A percentile compares a stretch with the other conserved stretches of the same genome.
Conservation (phyloP, 2,888 invertebrate species). For the Falcaria lacertinaria region DNA sequence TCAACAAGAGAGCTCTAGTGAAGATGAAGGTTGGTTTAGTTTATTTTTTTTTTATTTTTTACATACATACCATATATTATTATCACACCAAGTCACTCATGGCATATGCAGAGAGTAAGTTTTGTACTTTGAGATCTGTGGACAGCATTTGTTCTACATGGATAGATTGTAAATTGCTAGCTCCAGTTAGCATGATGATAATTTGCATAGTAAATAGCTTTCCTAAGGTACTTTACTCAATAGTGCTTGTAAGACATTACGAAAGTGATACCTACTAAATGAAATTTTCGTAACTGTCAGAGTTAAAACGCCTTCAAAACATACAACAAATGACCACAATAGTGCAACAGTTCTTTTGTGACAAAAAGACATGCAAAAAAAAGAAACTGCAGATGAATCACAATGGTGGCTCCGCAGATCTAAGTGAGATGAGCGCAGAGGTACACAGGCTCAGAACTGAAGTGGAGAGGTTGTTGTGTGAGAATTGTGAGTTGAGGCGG, state of each 20-base stretch:
- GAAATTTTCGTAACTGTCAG: background rate
- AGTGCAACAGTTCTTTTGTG: constrained; percentile 28
- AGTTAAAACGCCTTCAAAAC: constrained; percentile 16
- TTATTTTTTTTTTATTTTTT: too few relatives aligned
- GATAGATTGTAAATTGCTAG: too few relatives aligned
- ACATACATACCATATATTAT: too few relatives aligned
- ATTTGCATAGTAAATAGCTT: too few relatives aligned
- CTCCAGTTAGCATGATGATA: too few relatives aligned
- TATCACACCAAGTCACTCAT: too few relatives aligned
- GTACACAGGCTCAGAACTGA: constrained; percentile 36
- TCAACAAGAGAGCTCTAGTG: constrained; percentile 78
- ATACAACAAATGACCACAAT: constrained; percentile 16
- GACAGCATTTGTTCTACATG: too few relatives aligned
- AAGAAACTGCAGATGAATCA: constrained; percentile 7
- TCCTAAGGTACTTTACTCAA: too few relatives aligned
- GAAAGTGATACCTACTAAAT: background rate
- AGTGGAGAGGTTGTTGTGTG: constrained; percentile 38
- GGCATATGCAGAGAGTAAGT: too few relatives aligned
- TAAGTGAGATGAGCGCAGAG: constrained; percentile 26
- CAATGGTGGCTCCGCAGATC: constrained; percentile 1
- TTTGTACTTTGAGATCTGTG: too few relatives aligned
- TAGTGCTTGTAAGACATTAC: too few relatives aligned
- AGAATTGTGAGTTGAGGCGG: constrained; percentile 49
- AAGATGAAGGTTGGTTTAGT: constrained; percentile 75
- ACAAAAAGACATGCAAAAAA: constrained; percentile 27